Base-by-base conservation (phyloP, 2,888 invertebrate genomes). In the Sycophila texana region DNA sequence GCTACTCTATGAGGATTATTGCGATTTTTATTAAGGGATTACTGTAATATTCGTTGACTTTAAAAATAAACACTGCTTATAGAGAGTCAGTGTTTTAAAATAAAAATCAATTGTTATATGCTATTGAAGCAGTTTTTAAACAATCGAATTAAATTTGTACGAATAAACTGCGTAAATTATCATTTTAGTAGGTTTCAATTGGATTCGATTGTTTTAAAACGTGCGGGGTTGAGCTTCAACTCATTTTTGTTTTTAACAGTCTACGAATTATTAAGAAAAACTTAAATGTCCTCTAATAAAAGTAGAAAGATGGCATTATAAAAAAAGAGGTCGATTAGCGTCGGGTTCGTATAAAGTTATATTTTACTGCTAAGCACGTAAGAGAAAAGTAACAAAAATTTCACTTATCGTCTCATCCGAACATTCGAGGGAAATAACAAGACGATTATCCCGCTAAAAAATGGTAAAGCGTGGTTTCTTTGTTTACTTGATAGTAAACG, bases 281-380 rank as follows among this genome's bases (percentile, higher is more conserved):
- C 47, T 30, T 73, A 47, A 10, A 67, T 26, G 67, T 61, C 53
- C 20, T 63, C 22, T 51, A 49, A 67, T 72, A 53, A 75, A 61
- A 58, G 10, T n/a, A 74, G 26, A 26, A 63, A 14, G 10, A 63
- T 10, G 39, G 47, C 18, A 47, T 63, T 53, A 57, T 63, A 51
- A 16, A 60, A 53, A 18, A 18, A 55, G 60, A 20, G 39, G 67
- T 61, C 51, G 66, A 72, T 65, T 58, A 51, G n/a, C 49, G 70
- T 71, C 77, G 63, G 67, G 66, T 67, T 73, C 22, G 77, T 77
- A 70, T 79, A 75, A 71, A 72, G 70, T 71, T 74, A 65, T 74
- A 79, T 74, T 70, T 75, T 74, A 72, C 70, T 67, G 67, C 10
- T 68, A 67, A 47, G 61, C 58, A 20, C 60, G 53, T n/a, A 72